A percentile compares a stretch with the other conserved stretches of the same genome.
These are phyloP conservation scores for Hassar affinis DNA, from an alignment of 2,113 vertebrate species.

Conservation along the genomic window DNA sequence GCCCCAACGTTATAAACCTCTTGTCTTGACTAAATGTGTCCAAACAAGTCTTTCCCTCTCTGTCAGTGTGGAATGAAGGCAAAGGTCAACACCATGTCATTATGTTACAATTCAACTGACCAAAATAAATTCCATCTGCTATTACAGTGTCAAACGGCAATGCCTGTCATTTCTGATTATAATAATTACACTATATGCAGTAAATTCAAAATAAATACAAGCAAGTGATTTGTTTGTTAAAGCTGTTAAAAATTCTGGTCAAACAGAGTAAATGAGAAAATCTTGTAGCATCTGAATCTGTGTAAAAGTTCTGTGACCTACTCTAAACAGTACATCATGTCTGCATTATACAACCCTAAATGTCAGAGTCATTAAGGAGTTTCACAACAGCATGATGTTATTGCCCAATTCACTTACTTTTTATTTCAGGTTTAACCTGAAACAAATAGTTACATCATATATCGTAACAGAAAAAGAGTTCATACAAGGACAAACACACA, in stretches of 20 bases:
- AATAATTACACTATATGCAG: not conserved
- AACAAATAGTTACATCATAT: slow-evolving; percentile 16
- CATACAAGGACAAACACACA: slow-evolving; percentile 6
- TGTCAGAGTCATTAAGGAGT: not conserved
- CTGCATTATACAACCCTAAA: not conserved
- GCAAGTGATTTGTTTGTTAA: not conserved
- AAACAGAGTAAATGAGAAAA: not conserved
- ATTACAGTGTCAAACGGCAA: not conserved
- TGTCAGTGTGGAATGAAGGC: not conserved
- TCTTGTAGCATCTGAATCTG: not conserved
- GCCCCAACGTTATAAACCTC: not conserved
- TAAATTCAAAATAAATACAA: not conserved
- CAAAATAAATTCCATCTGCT: not conserved
- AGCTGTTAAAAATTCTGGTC: not conserved
- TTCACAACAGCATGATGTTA: not conserved
- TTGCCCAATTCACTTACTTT: slow-evolving; percentile 7
- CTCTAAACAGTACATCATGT: not conserved
- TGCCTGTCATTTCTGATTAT: not conserved
- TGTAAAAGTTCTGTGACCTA: not conserved
- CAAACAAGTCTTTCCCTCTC: not conserved
- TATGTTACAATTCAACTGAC: not conserved
- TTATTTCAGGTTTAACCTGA: not conserved
- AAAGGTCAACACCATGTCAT: not conserved
- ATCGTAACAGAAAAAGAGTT: not conserved
- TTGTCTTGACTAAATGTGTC: not conserved